phyloP scores from a whole-genome alignment of 2,888 invertebrate species.

The Rhagium mordax region DNA sequence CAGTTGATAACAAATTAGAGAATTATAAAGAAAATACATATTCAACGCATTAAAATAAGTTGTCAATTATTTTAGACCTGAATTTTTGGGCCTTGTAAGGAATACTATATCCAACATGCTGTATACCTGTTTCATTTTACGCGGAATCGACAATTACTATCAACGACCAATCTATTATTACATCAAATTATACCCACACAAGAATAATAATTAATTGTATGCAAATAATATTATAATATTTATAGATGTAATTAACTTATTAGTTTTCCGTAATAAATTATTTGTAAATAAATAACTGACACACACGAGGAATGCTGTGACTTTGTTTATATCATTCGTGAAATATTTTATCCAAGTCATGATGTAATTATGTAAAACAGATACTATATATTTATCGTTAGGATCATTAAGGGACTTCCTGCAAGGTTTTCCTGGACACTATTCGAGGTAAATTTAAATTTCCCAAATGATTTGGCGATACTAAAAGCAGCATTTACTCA shows the following conservation, averaged over 20 bases:
- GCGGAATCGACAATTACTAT: background rate
- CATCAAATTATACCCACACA: background rate
- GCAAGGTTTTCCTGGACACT: background rate
- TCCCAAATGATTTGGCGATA: no score
- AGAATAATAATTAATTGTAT: conserved; percentile 17
- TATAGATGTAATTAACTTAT: conserved; percentile 26
- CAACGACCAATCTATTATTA: background rate
- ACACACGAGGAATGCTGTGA: conserved; percentile 6
- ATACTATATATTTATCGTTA: background rate
- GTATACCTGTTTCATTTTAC: background rate
- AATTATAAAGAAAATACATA: no score
- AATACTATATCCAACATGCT: background rate
- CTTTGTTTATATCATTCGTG: conserved; percentile 6
- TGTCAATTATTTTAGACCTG: no score
- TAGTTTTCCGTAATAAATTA: conserved; percentile 25
- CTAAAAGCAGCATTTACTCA: no score
- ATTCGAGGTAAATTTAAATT: background rate
- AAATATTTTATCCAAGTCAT: background rate
- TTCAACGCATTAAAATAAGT: no score
- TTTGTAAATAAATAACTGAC: conserved; percentile 6
- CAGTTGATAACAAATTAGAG: no score
- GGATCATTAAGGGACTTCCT: background rate
- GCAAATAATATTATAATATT: conserved; percentile 6
- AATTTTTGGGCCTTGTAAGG: no score
- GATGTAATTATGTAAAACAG: background rate